phyloP scores from a whole-genome alignment of 2,888 invertebrate species.

The Pollenia angustigena region DNA sequence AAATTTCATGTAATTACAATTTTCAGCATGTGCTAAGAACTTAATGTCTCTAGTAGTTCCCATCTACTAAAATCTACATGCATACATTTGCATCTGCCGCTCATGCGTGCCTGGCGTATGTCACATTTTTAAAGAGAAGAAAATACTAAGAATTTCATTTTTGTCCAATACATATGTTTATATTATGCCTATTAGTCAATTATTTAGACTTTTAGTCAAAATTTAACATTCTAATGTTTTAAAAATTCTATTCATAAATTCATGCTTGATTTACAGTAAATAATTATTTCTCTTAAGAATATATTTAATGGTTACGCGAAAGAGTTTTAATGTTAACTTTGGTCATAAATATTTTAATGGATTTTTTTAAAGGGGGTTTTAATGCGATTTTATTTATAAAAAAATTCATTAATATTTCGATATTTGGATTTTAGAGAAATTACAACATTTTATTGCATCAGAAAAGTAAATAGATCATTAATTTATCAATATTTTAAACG shows the following conservation, averaged over 20 bases:
- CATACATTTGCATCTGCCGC: slow-evolving; percentile 12
- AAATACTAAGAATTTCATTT: background rate
- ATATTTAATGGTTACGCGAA: slow-evolving; percentile 14
- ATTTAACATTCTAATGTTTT: background rate
- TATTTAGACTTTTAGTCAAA: background rate
- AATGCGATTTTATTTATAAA: background rate
- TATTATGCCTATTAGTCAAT: background rate
- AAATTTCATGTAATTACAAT: slow-evolving; percentile 26
- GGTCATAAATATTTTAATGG: slow-evolving; percentile 24
- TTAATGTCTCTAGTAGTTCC: slow-evolving; percentile 3
- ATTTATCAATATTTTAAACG: background rate
- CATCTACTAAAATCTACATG: background rate
- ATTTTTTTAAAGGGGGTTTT: slow-evolving; percentile 13
- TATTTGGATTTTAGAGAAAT: background rate
- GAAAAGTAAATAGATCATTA: background rate
- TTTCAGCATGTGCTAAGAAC: slow-evolving; percentile 36
- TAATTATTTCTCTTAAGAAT: slow-evolving; percentile 10
- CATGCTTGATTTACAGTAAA: background rate
- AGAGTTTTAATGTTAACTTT: background rate
- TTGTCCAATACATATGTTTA: background rate
- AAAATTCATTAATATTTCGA: slow-evolving; percentile 27
- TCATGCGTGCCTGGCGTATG: slow-evolving; percentile 29
- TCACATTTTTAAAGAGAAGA: background rate
- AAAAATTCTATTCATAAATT: slow-evolving; percentile 10
- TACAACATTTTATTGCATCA: background rate